phyloP scores from a whole-genome alignment of 2,797 vertebrate species.

The Eleutherodactylus coqui region DNA sequence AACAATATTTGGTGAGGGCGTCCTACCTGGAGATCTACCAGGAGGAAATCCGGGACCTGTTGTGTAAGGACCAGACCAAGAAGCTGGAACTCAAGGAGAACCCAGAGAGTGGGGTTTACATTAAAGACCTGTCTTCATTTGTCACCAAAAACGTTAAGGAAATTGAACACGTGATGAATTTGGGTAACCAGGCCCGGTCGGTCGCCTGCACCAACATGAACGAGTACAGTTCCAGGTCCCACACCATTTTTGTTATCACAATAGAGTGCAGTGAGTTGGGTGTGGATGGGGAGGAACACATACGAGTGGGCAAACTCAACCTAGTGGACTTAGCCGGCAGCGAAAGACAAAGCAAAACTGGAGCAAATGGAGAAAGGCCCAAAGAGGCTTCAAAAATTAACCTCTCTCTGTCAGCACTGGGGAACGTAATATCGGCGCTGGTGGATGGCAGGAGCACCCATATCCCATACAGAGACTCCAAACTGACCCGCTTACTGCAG shows the following conservation, averaged over 20 bases:
- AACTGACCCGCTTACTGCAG: slow-evolving; percentile 93
- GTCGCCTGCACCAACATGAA: slow-evolving; percentile 97
- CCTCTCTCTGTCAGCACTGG: slow-evolving; percentile 92
- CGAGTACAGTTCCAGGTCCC: slow-evolving; percentile 92
- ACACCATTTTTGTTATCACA: slow-evolving; percentile 92
- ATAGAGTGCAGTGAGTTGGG: slow-evolving; percentile 92
- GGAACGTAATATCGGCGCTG: slow-evolving; percentile 94
- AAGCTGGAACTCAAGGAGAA: slow-evolving; percentile 94
- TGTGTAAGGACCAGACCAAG: slow-evolving; percentile 91
- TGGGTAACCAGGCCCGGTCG: slow-evolving; percentile 90
- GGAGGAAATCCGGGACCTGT: slow-evolving; percentile 93
- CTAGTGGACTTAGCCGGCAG: slow-evolving; percentile 96
- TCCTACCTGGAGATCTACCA: slow-evolving; percentile 98
- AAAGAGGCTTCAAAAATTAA: slow-evolving; percentile 97
- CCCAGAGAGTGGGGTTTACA: slow-evolving; percentile 89
- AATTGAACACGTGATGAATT: slow-evolving; percentile 95
- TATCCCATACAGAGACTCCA: slow-evolving; percentile 95
- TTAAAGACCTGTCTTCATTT: slow-evolving; percentile 91
- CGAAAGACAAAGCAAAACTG: slow-evolving; percentile 91
- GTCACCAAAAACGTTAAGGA: slow-evolving; percentile 94
- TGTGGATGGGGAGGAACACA: slow-evolving; percentile 90
- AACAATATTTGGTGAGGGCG: slow-evolving; percentile 94
- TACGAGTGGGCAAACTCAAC: slow-evolving; percentile 96
- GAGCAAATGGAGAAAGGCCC: slow-evolving; percentile 84
- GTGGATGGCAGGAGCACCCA: slow-evolving; percentile 91